phyloP scores from a whole-genome alignment of 1,140 invertebrate species.

The Tigriopus japonicus region DNA sequence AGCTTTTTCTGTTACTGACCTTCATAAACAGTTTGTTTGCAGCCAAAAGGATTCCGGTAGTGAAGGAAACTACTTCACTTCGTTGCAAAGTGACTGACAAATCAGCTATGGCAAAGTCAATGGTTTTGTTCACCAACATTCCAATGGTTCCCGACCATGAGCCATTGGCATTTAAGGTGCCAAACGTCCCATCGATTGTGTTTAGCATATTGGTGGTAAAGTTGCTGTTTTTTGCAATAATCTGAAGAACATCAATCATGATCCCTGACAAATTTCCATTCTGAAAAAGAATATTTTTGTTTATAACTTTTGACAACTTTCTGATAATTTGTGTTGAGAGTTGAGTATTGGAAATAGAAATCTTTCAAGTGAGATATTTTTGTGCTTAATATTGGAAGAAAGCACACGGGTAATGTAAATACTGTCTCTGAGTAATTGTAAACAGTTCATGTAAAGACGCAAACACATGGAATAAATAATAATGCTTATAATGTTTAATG shows the following conservation, averaged over 20 bases:
- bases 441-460: too few species aligned
- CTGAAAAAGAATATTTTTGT: background rate
- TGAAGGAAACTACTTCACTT: background rate
- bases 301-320: background rate
- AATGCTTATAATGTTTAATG: too few species aligned
- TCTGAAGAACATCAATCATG: background rate
- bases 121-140: background rate
- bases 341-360: too few species aligned
- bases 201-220: background rate
- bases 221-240: background rate
- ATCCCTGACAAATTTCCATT: background rate
- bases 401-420: too few species aligned
- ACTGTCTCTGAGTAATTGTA: too few species aligned
- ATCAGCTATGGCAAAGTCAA: background rate
- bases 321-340: too few species aligned
- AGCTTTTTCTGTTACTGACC: too few species aligned
- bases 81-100: background rate
- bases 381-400: too few species aligned
- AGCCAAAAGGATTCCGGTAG: too few species aligned
- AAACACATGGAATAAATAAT: too few species aligned
- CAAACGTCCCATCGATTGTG: background rate
- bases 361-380: too few species aligned
- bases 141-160: background rate
- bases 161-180: background rate
- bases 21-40: too few species aligned